Percentiles rank a stretch among this genome's conserved stretches.
phyloP scores from a whole-genome alignment of 2,888 invertebrate species.

The Andrena chrysosceles region DNA sequence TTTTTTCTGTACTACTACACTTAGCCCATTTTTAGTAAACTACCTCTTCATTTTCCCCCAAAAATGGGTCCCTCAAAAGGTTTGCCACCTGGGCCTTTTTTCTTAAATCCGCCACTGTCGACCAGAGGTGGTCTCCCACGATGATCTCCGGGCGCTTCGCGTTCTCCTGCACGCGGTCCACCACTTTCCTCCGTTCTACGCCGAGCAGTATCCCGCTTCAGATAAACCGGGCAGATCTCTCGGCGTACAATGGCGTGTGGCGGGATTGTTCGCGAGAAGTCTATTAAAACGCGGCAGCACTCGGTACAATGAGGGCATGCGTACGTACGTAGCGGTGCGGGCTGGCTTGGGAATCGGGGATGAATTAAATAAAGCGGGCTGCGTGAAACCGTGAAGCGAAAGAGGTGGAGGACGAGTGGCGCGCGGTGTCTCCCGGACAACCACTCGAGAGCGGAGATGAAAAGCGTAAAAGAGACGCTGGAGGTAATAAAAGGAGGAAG shows the following conservation, averaged over 20 bases:
- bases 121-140: neutral
- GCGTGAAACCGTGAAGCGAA: slow-evolving; percentile 52
- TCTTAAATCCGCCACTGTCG: no score
- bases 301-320: slow-evolving; percentile 61
- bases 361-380: slow-evolving; percentile 68
- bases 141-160: slow-evolving; percentile 44
- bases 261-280: slow-evolving; percentile 72
- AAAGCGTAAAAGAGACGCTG: slow-evolving; percentile 14
- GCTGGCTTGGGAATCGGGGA: slow-evolving; percentile 71
- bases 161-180: slow-evolving; percentile 26
- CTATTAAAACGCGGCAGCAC: slow-evolving; percentile 71
- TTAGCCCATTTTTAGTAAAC: no score
- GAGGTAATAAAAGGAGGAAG: slow-evolving; percentile 39
- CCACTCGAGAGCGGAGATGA: slow-evolving; percentile 39
- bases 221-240: slow-evolving; percentile 55
- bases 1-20: no score
- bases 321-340: slow-evolving; percentile 12
- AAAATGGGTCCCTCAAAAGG: no score
- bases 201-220: slow-evolving; percentile 18
- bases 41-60: no score
- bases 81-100: no score
- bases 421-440: slow-evolving; percentile 36
- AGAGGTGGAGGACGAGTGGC: slow-evolving; percentile 46
- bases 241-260: slow-evolving; percentile 64
- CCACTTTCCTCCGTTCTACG: slow-evolving; percentile 19